These are phyloP conservation scores for Aldrovandia affinis DNA, from an alignment of 2,797 vertebrate genomes.

Conservation along the genomic window DNA sequence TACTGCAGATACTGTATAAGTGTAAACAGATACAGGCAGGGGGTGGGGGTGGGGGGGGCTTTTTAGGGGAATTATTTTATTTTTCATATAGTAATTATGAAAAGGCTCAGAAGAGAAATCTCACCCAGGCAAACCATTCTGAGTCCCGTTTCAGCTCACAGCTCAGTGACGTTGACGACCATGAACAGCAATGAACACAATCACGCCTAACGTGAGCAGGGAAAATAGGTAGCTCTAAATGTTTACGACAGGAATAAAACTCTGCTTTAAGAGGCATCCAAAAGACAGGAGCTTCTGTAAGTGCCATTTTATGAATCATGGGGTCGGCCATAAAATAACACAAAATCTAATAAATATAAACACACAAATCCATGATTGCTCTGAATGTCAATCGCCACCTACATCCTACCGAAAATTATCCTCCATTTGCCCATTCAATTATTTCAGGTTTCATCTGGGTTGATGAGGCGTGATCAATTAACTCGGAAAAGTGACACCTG, in stretches of 20 bases:
- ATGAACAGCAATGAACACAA: conserved; percentile 12
- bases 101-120: conserved; percentile 1
- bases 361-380: conserved; percentile 18
- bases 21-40: background rate
- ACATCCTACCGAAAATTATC: conserved; percentile 19
- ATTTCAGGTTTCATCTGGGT: conserved; percentile 33
- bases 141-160: conserved; percentile 15
- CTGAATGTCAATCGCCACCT: conserved; percentile 15
- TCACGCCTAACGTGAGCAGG: background rate
- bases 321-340: background rate
- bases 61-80: background rate
- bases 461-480: conserved; percentile 33
- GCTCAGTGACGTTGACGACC: background rate
- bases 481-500: conserved; percentile 25
- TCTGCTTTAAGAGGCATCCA: background rate
- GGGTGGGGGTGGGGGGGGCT: too few relatives aligned
- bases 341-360: conserved; percentile 16
- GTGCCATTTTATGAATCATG: background rate
- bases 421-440: conserved; percentile 37
- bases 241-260: background rate
- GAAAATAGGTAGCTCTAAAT: background rate
- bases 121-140: background rate
- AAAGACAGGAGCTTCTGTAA: conserved; percentile 3
- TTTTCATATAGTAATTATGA: background rate
- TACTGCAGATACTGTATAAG: background rate